Percentiles rank a stretch among this genome's conserved stretches.
Evolutionary conservation across 2,113 vertebrate species (phyloP).

Genomic region (Oreochromis spilurus): DNA sequence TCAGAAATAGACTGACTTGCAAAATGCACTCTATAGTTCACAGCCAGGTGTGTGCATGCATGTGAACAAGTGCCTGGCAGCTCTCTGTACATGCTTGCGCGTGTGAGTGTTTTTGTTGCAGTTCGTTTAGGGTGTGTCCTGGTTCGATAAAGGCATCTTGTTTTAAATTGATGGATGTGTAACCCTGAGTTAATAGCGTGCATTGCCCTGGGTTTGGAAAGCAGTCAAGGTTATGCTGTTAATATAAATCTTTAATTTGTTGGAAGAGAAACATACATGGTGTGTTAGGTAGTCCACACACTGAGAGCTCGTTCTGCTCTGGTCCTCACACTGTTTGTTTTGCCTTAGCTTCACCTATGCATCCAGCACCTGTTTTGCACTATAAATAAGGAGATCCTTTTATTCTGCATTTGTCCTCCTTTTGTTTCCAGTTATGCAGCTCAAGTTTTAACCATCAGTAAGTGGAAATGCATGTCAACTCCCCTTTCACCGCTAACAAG

Average conservation of each 20-base stretch:
- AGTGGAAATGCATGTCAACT: constrained; percentile 44
- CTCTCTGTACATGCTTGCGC: background rate
- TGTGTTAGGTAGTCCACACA: background rate
- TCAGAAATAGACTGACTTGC: constrained; percentile 15
- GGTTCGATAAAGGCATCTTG: background rate
- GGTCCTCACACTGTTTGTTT: background rate
- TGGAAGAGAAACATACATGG: constrained; percentile 9
- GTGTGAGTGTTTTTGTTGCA: constrained; percentile 7
- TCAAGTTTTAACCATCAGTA: constrained; percentile 9
- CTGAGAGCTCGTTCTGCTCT: background rate
- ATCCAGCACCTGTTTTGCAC: background rate
- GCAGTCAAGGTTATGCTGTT: constrained; percentile 57
- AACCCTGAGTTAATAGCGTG: constrained; percentile 57
- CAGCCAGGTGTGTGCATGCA: constrained; percentile 19
- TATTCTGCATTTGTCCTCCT: background rate
- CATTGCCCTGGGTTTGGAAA: constrained; percentile 18
- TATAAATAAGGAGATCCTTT: background rate
- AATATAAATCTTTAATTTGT: constrained; percentile 64
- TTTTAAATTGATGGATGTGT: constrained; percentile 59
- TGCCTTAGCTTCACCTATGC: background rate
- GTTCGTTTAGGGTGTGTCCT: constrained; percentile 66
- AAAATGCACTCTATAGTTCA: background rate
- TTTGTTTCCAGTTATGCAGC: background rate
- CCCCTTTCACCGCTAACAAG: constrained; percentile 42
- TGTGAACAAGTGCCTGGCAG: background rate